Evolutionary conservation across 2,113 vertebrate genomes (phyloP), one percentile per base, ranked within the genome.

Genomic region (Petrocephalus zakoni): DNA sequence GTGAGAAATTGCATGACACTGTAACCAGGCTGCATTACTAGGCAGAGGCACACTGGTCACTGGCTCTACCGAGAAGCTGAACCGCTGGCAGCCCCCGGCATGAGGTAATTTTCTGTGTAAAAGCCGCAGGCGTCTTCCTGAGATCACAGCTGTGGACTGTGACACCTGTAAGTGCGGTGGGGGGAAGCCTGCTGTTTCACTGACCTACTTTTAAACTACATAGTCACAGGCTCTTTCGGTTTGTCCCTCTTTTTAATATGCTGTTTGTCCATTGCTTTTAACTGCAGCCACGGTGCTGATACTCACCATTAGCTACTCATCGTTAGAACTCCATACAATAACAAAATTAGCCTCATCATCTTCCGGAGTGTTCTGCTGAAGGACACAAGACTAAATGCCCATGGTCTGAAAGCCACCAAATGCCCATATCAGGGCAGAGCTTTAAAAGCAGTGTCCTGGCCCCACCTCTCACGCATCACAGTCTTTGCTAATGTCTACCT

Each of bases 121-220:
- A 92, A 92, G 52, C 92, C 92, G 88, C 92, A 92, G 55, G 75
- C 21, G 11, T 58, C 52, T 46, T 87, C 91, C 91, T 93, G 81
- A 90, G 87, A 92, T 93, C 88, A 91, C 93, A 94, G 91, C 92
- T 93, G 91, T 85, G 90, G 83, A 87, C 75, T 75, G 90, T 90
- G 92, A 92, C 93, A 93, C 93, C 92, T 94, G 92, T 86, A 78
- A 84, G 47, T 25, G 88, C 78, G 49, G 37, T 15, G 84, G n/a
- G 83, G 56, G 56, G 46, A 37, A 55, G 85, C 55, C 88, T 94
- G 93, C 91, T 93, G 92, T 92, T 90, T 90, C 89, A 52, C 68
- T 91, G 93, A 42, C 91, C 93, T 92, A 94, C 85, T 92, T 94
- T 88, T 87, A 91, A 46, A 29, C 10, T 46, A 49, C 42, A 25